Evolutionary conservation across 2,113 vertebrate genomes (phyloP).

Genomic region (Equus quagga): DNA sequence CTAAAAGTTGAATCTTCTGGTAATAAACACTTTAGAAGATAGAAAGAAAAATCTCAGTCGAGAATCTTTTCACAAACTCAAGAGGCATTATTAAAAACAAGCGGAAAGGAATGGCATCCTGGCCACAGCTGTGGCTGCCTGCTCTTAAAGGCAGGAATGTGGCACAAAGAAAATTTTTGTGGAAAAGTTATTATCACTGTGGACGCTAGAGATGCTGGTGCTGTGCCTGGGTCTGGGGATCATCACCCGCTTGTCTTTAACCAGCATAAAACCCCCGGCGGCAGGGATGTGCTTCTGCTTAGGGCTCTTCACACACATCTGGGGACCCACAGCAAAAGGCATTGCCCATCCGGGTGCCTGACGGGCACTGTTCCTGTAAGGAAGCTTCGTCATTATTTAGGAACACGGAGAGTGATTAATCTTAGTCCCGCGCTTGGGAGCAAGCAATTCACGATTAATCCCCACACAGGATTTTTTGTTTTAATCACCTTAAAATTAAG

Average conservation of each 20-base stretch:
- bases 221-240: neutral
- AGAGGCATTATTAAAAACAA: constrained; percentile 39
- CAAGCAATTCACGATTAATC: neutral
- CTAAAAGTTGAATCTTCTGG: constrained; percentile 74
- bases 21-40: constrained; percentile 67
- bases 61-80: constrained; percentile 65
- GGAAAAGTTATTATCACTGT: neutral
- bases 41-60: constrained; percentile 45
- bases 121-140: neutral
- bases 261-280: neutral
- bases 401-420: neutral
- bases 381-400: neutral
- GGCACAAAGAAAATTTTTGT: neutral
- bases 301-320: neutral
- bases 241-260: neutral
- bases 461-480: neutral
- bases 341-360: neutral
- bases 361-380: neutral
- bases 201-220: neutral
- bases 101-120: neutral
- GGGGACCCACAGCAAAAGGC: neutral
- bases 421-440: neutral
- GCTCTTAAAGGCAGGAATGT: neutral
- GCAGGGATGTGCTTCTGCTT: too few species aligned
- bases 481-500: neutral